Conservation (phyloP, 2,113 vertebrate species). For the Pseudonaja textilis region DNA sequence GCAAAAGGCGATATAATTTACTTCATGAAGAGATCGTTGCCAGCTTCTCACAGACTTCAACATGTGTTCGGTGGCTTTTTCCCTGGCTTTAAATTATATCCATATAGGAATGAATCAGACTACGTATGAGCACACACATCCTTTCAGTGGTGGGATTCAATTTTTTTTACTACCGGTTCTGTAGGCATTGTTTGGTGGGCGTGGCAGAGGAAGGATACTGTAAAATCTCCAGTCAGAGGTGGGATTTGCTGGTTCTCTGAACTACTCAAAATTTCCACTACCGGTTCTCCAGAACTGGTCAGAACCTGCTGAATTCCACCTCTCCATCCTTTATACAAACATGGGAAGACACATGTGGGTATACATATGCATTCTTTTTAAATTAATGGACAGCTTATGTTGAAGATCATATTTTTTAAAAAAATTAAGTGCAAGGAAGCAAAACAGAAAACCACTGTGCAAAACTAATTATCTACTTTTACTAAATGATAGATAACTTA, state of each 20-base stretch:
- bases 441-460: not conserved
- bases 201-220: too few relatives aligned
- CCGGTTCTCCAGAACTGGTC: too few relatives aligned
- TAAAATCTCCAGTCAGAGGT: too few relatives aligned
- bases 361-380: not conserved
- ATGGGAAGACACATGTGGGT: too few relatives aligned
- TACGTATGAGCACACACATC: not conserved
- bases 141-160: too few relatives aligned
- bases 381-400: not conserved
- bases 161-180: too few relatives aligned
- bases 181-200: too few relatives aligned
- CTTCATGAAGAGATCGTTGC: not conserved
- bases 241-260: too few relatives aligned
- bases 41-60: not conserved
- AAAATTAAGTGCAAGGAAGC: constrained; percentile 10
- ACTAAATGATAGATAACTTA: not conserved
- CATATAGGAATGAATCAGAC: not conserved
- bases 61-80: not conserved
- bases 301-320: too few relatives aligned
- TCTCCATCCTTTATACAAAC: not conserved
- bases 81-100: not conserved
- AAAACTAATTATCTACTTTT: not conserved
- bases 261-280: too few relatives aligned
- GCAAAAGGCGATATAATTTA: not conserved
- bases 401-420: not conserved